Evolutionary conservation across 2,113 vertebrate species (phyloP), one percentile per base, ranked within the genome.

Genomic region (Chamaetylas fuelleborni): DNA sequence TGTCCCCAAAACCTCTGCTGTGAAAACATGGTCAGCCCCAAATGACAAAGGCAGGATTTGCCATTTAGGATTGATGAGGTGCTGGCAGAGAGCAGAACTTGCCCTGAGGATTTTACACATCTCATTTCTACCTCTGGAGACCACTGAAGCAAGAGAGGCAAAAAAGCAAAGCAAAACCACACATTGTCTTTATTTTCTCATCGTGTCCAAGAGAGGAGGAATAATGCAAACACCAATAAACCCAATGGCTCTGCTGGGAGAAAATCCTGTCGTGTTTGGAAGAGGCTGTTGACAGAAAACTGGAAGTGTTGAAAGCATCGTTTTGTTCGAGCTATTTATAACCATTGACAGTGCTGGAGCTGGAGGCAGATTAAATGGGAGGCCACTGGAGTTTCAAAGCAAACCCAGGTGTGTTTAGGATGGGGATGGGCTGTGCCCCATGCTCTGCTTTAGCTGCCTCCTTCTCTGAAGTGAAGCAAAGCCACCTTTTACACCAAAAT

Each of bases 251-350:
- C 91, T 92, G 84, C 40, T 74, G 81, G 92, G 94, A 94, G 65
- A 91, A 47, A 81, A 88, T 65, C 18, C 65, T 92, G n/a, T 22
- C 34, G 71, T 7, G 8, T 80, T 89, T 65, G 45, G 72, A 89
- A 90, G 66, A 79, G 84, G 57, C 64, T 94, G 87, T 73, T 94
- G 95, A 95, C 92, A 95, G 92, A 73, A 82, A 80, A 80, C 74
- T 94, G 94, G 81, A 88, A 90, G 79, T 15, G 0, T 7, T 83
- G 79, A 70, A 83, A 86, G 62, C 0, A 0, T 54, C 5, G 1
- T 40, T 81, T 69, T 12, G 1, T 58, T 81, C 0, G 0, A 90
- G 90, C 28, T 90, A 47, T 95, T 94, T 94, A 80, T 76, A 95
- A 50, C 19, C 50, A 33, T 8, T 40, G 45, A 48, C 53, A 87